Conservation (phyloP, 2,113 vertebrate species). For the Motacilla alba region DNA sequence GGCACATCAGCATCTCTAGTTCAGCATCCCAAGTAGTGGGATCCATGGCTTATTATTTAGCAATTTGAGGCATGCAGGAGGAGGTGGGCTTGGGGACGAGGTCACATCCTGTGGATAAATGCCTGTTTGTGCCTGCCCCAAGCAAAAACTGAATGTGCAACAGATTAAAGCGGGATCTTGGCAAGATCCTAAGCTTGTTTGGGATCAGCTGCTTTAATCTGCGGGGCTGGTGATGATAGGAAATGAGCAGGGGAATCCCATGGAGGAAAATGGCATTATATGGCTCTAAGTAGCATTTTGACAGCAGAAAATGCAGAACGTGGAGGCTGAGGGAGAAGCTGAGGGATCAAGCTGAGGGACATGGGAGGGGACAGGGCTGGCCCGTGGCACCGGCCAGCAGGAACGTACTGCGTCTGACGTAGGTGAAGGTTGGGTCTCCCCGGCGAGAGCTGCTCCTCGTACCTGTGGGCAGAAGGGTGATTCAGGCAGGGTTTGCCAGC, state of each 20-base stretch:
- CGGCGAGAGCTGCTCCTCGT: constrained; percentile 7
- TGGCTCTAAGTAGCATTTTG: not conserved
- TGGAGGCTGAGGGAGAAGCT: not conserved
- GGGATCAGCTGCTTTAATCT: not conserved
- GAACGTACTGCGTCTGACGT: constrained; percentile 27
- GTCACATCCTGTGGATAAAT: not conserved
- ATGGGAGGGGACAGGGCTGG: not conserved
- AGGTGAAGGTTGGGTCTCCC: not conserved
- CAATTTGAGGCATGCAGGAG: not conserved
- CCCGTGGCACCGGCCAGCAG: fast-evolving
- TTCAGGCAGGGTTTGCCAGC: constrained; percentile 73
- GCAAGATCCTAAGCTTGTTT: not conserved
- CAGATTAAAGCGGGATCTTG: not conserved
- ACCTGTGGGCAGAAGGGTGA: constrained; percentile 85
- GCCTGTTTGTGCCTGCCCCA: not conserved
- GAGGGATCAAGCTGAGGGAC: not conserved
- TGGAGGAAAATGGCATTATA: not conserved
- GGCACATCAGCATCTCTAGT: fast-evolving
- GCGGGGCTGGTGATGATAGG: not conserved
- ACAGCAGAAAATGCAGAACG: not conserved
- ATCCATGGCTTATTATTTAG: not conserved
- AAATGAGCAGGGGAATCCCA: not conserved
- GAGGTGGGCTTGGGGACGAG: not conserved
- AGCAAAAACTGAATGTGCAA: not conserved
- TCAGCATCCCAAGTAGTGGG: not conserved